These are phyloP conservation scores for Agrilus mali DNA, from an alignment of 2,888 invertebrate species.

Conservation along the genomic window DNA sequence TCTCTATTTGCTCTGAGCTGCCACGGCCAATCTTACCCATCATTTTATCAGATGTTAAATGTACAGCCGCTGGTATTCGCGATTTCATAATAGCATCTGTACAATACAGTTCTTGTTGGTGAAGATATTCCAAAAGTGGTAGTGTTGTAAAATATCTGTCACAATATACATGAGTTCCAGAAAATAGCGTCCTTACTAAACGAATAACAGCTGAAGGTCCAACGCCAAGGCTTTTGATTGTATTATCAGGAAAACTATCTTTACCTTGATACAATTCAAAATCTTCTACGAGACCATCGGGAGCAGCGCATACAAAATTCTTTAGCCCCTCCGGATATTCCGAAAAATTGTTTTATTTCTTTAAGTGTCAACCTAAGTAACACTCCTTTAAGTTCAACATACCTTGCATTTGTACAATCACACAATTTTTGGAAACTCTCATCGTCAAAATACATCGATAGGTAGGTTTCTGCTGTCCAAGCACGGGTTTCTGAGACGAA, in stretches of 20 bases:
- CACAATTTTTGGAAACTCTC: slow-evolving; percentile 2
- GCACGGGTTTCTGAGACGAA: no score
- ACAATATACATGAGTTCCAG: slow-evolving; percentile 5
- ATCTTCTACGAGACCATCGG: slow-evolving; percentile 18
- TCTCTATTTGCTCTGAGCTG: slow-evolving; percentile 12
- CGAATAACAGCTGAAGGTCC: slow-evolving; percentile 16
- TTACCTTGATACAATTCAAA: slow-evolving; percentile 21
- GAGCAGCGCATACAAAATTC: slow-evolving; percentile 21
- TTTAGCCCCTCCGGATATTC: slow-evolving; percentile 17
- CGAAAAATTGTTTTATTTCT: slow-evolving; percentile 9
- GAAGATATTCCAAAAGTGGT: no score
- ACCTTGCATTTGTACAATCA: slow-evolving; percentile 3
- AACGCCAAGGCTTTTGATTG: slow-evolving; percentile 10
- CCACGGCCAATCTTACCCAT: slow-evolving; percentile 15
- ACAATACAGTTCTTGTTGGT: slow-evolving; percentile 5
- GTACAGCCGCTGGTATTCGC: slow-evolving; percentile 13
- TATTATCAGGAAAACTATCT: slow-evolving; percentile 10
- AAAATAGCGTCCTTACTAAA: slow-evolving; percentile 8
- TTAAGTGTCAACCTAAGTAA: slow-evolving; percentile 1
- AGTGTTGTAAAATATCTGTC: slow-evolving; percentile 9
- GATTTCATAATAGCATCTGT: slow-evolving; percentile 16
- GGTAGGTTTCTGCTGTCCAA: no score
- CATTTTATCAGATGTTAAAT: slow-evolving; percentile 14
- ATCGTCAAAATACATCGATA: slow-evolving; percentile 4
- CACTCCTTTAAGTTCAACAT: background rate